Conservation (phyloP, 2,888 invertebrate species). For the Apantesis nais region DNA sequence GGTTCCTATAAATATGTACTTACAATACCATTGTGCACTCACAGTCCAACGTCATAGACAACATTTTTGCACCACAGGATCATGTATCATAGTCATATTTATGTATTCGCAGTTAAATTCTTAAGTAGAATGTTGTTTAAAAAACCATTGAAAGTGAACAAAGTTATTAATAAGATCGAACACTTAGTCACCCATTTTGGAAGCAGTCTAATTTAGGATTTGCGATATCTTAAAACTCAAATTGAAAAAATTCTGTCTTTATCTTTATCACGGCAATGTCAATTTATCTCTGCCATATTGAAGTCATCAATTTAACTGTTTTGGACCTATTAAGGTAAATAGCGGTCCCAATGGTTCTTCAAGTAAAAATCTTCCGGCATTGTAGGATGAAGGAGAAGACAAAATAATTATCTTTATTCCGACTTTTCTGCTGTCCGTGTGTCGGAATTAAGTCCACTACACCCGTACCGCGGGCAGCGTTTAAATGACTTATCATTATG, state of each 20-base stretch:
- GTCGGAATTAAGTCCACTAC: conserved; percentile 65
- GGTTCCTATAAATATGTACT: neutral
- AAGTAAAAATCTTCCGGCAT: neutral
- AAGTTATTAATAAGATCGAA: neutral
- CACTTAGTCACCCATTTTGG: conserved; percentile 14
- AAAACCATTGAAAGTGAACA: neutral
- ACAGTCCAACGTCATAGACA: neutral
- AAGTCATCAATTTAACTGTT: neutral
- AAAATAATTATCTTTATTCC: neutral
- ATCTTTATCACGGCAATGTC: neutral
- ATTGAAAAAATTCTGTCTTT: neutral
- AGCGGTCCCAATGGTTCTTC: neutral
- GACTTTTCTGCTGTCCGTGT: conserved; percentile 62
- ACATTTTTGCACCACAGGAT: neutral
- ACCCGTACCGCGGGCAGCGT: conserved; percentile 78
- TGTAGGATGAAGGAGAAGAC: neutral
- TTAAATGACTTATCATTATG: conserved; percentile 85
- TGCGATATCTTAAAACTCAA: neutral
- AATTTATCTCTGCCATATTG: neutral
- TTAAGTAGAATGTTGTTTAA: neutral
- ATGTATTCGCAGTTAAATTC: no score
- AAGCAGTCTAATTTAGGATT: conserved; percentile 8
- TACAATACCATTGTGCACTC: neutral
- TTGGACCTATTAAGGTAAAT: neutral
- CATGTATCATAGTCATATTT: no score